Base-by-base conservation (phyloP, 2,113 vertebrate species). In the Nannospalax galili region DNA sequence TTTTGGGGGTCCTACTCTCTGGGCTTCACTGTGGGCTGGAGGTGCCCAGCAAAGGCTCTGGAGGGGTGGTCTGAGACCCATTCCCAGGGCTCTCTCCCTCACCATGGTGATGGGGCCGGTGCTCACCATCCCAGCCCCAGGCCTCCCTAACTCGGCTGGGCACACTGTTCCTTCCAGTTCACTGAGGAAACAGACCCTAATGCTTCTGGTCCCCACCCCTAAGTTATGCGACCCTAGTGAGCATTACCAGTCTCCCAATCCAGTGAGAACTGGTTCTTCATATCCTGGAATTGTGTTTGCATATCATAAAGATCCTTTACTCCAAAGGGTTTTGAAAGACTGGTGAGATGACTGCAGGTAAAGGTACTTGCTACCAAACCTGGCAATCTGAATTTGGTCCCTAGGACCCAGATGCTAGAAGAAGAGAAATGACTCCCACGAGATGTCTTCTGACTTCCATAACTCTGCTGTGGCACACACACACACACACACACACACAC, bases 211-310 rank as follows among this genome's bases (percentile, higher is more conserved):
- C 74, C 32, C 88, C 48, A 1, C 35, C 37, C 24, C 30, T 0
- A 26, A 26, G 7, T 42, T 1, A 12, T 48, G 16, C 0, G 0
- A 56, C 73, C 42, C 65, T 69, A 28, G 17, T 15, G 15, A 82
- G 19, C 4, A 28, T 0, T 22, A 1, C 24, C 45, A 5, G 17
- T 42, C 75, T 80, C 69, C 40, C 4, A 11, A 52, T 48, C 30
- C 16, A n/a, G 52, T 8, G 28, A 73, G 52, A 79, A 64, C 24
- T 1, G n/a, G 40, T 48, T 73, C 84, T 73, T 1, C 30, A 2
- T 30, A n/a, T 60, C 69, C 48, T 40, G 6, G 35, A 24, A 64
- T 64, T 42, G 64, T 40, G 37, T 26, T 10, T 7, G 40, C 35
- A 30, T n/a, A 28, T 62, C 56, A 35, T 8, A 80, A 84, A 92